Evolutionary conservation across 92 coral and sea anemone species (phyloP), one percentile per base, ranked within the genome.

Genomic region (Hydrozoanthus gracilis): DNA sequence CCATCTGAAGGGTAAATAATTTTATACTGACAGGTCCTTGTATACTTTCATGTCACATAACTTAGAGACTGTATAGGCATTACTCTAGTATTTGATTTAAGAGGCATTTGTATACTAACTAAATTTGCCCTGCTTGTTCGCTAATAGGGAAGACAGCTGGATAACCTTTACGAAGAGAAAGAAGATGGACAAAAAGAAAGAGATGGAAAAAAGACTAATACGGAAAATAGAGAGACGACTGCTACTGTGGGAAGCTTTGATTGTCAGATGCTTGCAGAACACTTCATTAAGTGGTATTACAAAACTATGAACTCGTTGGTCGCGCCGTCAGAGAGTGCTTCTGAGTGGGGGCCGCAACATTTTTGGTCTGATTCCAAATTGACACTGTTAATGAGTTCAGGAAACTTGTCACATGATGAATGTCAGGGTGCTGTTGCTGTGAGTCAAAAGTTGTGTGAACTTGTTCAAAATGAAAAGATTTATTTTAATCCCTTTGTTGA

Each of bases 321-420:
- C 17, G 60, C 65, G 9, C 75, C 73, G 3, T 15, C 85, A 18
- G 84, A 82, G 70, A 77, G 70, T 58, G 10, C 60, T 9, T 16
- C 88, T 18, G 86, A 82, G 15, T 97, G 98, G 98, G 99, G 99
- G 5, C 93, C 95, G 1, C 99, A 97, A 44, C 99, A 97, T 65
- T 96, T 96, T 70, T 96, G 99, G 99, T 76, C 66, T 15, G 98
- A 96, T 87, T 92, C 99, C 11, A 90, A 89, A 74, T 87, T 95
- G 62, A 90, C 87, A 12, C 87, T 96, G 16, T 71, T 90, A 5
- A 89, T 94, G 93, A 67, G 89, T 17, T 94, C 98, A 9, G 87
- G 86, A n/a, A 80, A 89, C n/a, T 88, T 71, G 4, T 66, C 71
- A 7, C 78, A 68, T 16, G 91, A 92, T 16, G 94, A 94, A 47